phyloP scores from a whole-genome alignment of 2,888 invertebrate species.

The Ormyrus labotus region DNA sequence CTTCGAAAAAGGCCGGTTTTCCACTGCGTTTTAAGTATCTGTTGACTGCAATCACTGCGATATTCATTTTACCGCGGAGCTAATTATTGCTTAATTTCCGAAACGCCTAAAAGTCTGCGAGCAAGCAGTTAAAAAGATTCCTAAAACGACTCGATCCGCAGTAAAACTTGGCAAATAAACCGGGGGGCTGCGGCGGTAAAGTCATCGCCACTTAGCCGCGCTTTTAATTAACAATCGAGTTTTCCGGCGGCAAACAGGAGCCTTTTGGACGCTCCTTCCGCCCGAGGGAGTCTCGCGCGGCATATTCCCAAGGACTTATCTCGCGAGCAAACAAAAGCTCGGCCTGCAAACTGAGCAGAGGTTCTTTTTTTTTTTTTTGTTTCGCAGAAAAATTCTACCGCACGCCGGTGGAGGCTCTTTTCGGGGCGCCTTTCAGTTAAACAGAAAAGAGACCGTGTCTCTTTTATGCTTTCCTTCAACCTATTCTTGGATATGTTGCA shows the following conservation, averaged over 20 bases:
- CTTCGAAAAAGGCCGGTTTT: too few relatives aligned
- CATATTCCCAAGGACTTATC: conserved; percentile 22
- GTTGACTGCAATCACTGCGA: too few relatives aligned
- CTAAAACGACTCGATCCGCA: too few relatives aligned
- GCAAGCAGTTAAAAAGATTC: too few relatives aligned
- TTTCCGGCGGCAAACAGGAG: not conserved
- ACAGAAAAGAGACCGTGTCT: not conserved
- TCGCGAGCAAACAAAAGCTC: conserved; percentile 21
- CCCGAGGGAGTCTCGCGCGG: not conserved
- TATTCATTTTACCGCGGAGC: too few relatives aligned
- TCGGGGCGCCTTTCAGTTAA: conserved; percentile 11
- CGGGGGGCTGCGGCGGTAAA: too few relatives aligned
- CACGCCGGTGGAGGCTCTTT: not conserved
- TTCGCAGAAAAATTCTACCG: conserved; percentile 24
- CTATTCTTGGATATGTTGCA: not conserved
- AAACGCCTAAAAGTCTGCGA: too few relatives aligned
- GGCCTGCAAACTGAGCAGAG: not conserved
- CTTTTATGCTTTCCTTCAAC: not conserved
- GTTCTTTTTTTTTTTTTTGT: not conserved
- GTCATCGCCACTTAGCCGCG: not conserved
- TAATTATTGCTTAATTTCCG: too few relatives aligned
- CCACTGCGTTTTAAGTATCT: too few relatives aligned
- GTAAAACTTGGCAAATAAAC: too few relatives aligned
- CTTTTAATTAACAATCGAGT: conserved; percentile 34
- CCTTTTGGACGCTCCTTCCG: too few relatives aligned